Base-by-base conservation (phyloP, 2,113 vertebrate species). In the Pterophyllum scalare region DNA sequence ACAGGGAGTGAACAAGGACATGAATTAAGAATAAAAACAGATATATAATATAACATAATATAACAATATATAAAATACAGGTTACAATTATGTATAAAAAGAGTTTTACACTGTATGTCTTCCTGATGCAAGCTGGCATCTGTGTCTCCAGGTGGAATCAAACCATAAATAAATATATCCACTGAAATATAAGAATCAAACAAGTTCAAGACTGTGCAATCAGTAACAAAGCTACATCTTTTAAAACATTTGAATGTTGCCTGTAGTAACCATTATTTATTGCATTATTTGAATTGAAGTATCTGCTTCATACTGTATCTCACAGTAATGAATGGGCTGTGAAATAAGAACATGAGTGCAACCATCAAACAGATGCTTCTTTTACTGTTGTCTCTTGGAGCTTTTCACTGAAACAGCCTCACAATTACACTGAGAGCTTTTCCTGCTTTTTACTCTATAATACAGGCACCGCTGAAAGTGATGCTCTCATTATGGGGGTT, bases 361-460 rank as follows among this genome's bases (percentile, higher is more conserved):
- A 54, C 24, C 33, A 56, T 56, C 46, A 62, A 56, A 33, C 20
- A 57, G 12, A 40, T 35, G 10, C 46, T 57, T 26, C 49, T 74
- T 79, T 75, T 24, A 38, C 49, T 62, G 6, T 72, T 72, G 26
- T 72, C 67, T 72, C 43, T 72, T 72, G 46, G 46, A 72, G 26
- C 67, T 72, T 72, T 72, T 72, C 67, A 54, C 6, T n/a, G 19
- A 57, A 46, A 56, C 5, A 24, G 31, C 43, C 6, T 70, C 11
- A 40, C 15, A 46, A 28, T 22, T 75, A 43, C 57, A 17, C 57
- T 62, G 58, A 86, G 46, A 81, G 79, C 24, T 46, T 72, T 72
- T 75, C 12, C 57, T 46, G 33, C 57, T 81, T 77, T 72, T 59
- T 26, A 10, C 43, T 28, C 75, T 6, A 11, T 40, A 56, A 22